A percentile compares a stretch with the other conserved stretches of the same genome.
Conservation (phyloP, 2,113 vertebrate species). For the Meleagris gallopavo region DNA sequence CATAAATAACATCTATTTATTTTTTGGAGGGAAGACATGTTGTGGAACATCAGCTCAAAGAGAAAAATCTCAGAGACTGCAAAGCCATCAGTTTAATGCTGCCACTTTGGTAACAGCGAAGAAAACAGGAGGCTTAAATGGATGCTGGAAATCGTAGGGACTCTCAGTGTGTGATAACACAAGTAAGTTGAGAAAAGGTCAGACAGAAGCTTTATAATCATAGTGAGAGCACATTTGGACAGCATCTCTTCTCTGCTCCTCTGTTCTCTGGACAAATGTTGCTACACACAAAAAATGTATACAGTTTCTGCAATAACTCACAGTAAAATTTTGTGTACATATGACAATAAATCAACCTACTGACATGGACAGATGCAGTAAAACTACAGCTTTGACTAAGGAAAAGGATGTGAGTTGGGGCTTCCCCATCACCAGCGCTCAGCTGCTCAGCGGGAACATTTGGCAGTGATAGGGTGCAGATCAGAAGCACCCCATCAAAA, state of each 20-base stretch:
- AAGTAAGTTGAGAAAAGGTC: not conserved
- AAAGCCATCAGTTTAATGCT: not conserved
- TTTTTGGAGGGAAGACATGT: not conserved
- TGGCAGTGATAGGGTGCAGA: not conserved
- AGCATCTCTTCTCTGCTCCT: not conserved
- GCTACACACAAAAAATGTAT: not conserved
- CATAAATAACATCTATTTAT: not conserved
- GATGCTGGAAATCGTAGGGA: not conserved
- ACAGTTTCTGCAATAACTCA: not conserved
- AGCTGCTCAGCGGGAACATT: not conserved
- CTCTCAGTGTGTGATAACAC: not conserved
- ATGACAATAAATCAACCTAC: not conserved
- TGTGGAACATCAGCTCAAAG: not conserved
- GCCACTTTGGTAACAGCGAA: not conserved
- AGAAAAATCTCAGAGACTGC: not conserved
- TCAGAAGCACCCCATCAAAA: not conserved
- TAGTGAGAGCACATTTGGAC: not conserved
- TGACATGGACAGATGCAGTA: not conserved
- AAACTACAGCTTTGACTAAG: not conserved
- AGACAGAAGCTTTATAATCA: not conserved
- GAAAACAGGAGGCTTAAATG: not conserved
- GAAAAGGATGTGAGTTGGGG: rapidly evolving
- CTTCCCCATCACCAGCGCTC: not conserved
- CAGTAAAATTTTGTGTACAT: not conserved
- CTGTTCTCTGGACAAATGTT: not conserved